Evolutionary conservation across 2,797 vertebrate species (phyloP).

Genomic region (Triplophysa bombifrons): DNA sequence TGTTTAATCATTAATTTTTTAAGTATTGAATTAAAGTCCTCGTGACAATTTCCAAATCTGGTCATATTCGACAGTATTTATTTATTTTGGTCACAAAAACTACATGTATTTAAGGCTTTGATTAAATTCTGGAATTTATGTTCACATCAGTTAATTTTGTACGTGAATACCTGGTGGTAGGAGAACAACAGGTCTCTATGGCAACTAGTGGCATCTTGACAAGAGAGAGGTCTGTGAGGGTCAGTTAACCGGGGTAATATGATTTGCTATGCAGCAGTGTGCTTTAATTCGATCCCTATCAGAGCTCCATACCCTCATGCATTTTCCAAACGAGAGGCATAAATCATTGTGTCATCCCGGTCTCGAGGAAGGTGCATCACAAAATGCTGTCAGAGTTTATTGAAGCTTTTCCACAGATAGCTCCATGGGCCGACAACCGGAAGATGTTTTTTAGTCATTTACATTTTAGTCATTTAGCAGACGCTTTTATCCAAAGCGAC

Average conservation of each 20-base stretch:
- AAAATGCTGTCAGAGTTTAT: conserved; percentile 6
- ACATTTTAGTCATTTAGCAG: too few relatives aligned
- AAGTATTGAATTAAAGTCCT: too few relatives aligned
- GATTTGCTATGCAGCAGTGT: conserved; percentile 72
- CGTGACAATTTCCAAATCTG: not conserved
- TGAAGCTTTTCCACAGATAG: conserved; percentile 40
- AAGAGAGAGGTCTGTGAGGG: conserved; percentile 62
- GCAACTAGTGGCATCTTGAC: conserved; percentile 66
- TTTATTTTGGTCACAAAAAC: not conserved
- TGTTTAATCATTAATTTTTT: too few relatives aligned
- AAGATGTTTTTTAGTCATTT: not conserved
- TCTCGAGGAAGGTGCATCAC: not conserved
- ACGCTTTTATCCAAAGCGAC: too few relatives aligned
- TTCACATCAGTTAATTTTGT: not conserved
- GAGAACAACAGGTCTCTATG: conserved; percentile 65
- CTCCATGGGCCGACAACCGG: not conserved
- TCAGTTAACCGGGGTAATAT: conserved; percentile 68
- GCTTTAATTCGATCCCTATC: conserved; percentile 69
- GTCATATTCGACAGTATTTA: too few relatives aligned
- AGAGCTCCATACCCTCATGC: conserved; percentile 20
- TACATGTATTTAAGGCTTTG: too few relatives aligned
- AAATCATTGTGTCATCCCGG: not conserved
- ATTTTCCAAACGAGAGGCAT: not conserved
- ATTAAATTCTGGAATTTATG: too few relatives aligned
- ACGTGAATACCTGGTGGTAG: conserved; percentile 22